Evolutionary conservation across 2,113 vertebrate species (phyloP), one percentile per base, ranked within the genome.

Genomic region (Dasyprocta punctata): DNA sequence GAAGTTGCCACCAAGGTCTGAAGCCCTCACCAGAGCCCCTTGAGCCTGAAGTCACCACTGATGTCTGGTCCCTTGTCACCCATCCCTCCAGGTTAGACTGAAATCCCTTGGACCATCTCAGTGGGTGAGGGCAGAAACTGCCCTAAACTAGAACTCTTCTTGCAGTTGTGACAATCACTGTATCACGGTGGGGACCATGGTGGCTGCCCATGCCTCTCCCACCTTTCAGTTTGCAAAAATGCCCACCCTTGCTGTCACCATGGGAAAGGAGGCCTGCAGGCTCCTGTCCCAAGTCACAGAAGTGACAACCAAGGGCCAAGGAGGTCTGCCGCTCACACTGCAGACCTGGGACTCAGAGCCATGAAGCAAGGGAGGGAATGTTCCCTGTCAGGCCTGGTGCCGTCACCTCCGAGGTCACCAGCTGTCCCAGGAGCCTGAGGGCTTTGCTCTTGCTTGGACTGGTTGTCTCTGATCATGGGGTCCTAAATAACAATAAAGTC

Each of bases 121-220:
- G 47, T 49, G 13, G 10, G 44, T 24, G n/a, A n/a, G 36, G 33
- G 8, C 28, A 69, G 75, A 63, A 86, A 19, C 26, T 10, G 44
- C 14, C 26, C 33, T 36, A 33, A 58, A 44, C 30, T 61, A 24
- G 30, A 60, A 24, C 22, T 30, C 58, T 63, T 56, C 49, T 52
- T 75, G 60, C 38, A 83, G 20, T 36, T 36, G 11, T 0, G 9
- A 61, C 36, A 65, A 22, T 26, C n/a, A 61, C 67, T 0, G 16
- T 13, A 73, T 54, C 0, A 1, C 54, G 38, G 5, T 0, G 0
- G 52, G 11, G 12, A 38, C 83, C 28, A 0, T 1, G 36, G 54
- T n/a, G 19, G 33, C n/a, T 13, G 5, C 0, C 30, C 60, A 28
- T 20, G 2, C 0, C 1, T 13, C 5, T 41, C 7, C 9, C 0